These are phyloP conservation scores for Omphaloscelis lunosa DNA, from an alignment of 2,888 invertebrate species.

Conservation along the genomic window DNA sequence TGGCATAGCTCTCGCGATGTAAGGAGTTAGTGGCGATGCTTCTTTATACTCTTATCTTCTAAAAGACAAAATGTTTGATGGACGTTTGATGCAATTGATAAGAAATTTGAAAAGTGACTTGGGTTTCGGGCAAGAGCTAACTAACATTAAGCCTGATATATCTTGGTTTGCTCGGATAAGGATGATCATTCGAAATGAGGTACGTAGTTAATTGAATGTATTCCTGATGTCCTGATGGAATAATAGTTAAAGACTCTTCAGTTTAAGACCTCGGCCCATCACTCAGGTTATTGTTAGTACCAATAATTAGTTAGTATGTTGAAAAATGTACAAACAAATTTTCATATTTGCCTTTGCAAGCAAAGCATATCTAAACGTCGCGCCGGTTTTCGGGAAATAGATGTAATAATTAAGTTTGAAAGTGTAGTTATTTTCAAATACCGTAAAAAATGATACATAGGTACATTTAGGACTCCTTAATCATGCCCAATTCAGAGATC, in stretches of 20 bases:
- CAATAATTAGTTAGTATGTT: too few species aligned
- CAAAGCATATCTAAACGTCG: too few species aligned
- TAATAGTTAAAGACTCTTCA: neutral
- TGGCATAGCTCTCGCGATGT: constrained; percentile 50
- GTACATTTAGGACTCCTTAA: too few species aligned
- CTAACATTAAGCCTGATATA: neutral
- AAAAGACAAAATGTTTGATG: constrained; percentile 10
- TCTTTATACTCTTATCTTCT: constrained; percentile 1
- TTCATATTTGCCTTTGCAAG: too few species aligned
- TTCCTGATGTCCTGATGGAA: neutral
- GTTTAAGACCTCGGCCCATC: neutral
- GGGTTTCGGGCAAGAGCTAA: neutral
- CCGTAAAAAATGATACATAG: too few species aligned
- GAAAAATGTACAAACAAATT: too few species aligned
- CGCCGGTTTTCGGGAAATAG: too few species aligned
- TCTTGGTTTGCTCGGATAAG: neutral
- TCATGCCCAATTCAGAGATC: too few species aligned
- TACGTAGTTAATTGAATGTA: neutral
- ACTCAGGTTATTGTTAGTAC: neutral
- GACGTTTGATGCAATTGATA: neutral
- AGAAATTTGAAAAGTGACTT: neutral
- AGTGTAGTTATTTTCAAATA: too few species aligned
- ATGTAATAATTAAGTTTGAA: too few species aligned
- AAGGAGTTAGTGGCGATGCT: neutral
- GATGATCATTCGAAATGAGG: neutral